Evolutionary conservation across 1,140 invertebrate species (phyloP), one percentile per base, ranked within the genome.

Genomic region (Adelges cooleyi): DNA sequence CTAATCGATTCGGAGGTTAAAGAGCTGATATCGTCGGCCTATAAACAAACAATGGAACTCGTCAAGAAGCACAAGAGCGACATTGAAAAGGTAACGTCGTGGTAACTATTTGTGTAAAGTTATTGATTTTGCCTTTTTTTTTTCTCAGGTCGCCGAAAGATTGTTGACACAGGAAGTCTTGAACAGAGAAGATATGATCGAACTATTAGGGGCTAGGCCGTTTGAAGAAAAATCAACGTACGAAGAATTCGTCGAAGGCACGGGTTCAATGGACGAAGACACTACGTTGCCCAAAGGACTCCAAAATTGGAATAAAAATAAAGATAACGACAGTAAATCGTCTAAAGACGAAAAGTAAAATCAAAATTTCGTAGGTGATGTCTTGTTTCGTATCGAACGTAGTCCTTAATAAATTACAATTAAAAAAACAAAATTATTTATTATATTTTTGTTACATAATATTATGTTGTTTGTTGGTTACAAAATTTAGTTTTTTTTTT

Each of bases 171-270:
- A 95, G 74, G 97, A 99, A 78, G 89, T 98, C 65, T 79, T 99
- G 23, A 92, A 88, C 72, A 84, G 97, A 67, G 92, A 98, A 29
- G 96, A 99, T 72, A 98, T 99, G 93, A 92, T 99, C 67, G 94
- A 98, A 76, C 75, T 99, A 6, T 78, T 99, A 3, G 97, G 97
- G 5, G 79, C 84, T 46, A 78, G 97, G 70, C 97, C 97, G 0
- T 99, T 99, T 83, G 86, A 87, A 25, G 97, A 99, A 77, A 99
- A 98, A 78, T 95, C 95, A 15, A 98, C 96, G 5, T 99, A 99
- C 74, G 97, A 99, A 79, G 90, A 99, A 73, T 99, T 99, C 77
- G 96, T 99, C 1, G 95, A 95, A 78, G 96, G 95, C 1, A 99
- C 97, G 13, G 96, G 96, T 17, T 96, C 93, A 0, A 86, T 97